Evolutionary conservation across 2,113 vertebrate species (phyloP).

Genomic region (Cyanistes caeruleus): DNA sequence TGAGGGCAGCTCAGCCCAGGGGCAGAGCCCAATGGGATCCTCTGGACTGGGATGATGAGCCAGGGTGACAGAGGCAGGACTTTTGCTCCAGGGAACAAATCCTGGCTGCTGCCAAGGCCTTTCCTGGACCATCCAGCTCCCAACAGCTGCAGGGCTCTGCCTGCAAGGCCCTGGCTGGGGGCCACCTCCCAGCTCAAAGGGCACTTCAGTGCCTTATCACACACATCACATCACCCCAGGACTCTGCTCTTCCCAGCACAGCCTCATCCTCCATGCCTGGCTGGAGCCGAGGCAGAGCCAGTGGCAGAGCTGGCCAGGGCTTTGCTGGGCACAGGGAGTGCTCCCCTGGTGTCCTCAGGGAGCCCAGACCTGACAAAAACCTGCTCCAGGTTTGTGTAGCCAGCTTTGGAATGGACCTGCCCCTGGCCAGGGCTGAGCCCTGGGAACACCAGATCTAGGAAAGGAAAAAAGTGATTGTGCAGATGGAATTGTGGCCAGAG

Average conservation of each 20-base stretch:
- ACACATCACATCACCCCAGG: neutral
- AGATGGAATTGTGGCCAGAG: neutral
- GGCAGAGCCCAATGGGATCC: neutral
- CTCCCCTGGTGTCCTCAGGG: fast-evolving
- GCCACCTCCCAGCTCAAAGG: neutral
- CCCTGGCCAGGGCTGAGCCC: neutral
- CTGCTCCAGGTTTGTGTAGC: neutral
- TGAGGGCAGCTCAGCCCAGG: fast-evolving
- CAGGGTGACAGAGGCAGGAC: neutral
- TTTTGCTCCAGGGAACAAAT: neutral
- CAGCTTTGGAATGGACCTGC: neutral
- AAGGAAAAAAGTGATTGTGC: too few relatives aligned
- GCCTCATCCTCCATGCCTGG: neutral
- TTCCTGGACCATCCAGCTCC: neutral
- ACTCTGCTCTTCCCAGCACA: neutral
- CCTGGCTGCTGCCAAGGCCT: too few relatives aligned
- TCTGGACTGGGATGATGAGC: neutral
- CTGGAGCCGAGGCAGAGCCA: neutral
- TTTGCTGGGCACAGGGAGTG: neutral
- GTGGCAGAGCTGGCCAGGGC: neutral
- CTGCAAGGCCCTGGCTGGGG: fast-evolving
- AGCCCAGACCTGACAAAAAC: neutral
- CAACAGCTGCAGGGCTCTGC: neutral
- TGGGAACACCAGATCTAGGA: neutral
- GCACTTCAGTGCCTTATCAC: fast-evolving